A percentile compares a stretch with the other conserved stretches of the same genome.
Evolutionary conservation across 2,797 vertebrate genomes (phyloP).

Genomic region (Hoplostethus mediterraneus): DNA sequence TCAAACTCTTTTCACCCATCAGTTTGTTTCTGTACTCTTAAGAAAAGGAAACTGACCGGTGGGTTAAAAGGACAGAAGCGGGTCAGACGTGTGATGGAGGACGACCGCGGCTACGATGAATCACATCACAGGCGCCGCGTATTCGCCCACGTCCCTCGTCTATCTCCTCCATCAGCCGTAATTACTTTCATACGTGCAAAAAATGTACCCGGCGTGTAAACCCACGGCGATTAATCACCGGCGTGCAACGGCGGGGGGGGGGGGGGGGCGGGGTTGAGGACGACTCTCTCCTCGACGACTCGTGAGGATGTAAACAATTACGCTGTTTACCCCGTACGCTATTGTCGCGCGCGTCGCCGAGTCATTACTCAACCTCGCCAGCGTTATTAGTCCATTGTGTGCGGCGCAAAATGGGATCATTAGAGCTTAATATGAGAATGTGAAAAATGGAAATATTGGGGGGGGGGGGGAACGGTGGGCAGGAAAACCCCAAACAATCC

Average conservation of each 20-base stretch:
- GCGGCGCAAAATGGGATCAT: constrained; percentile 79
- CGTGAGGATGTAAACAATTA: constrained; percentile 76
- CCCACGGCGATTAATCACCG: constrained; percentile 67
- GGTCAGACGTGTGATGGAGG: background rate
- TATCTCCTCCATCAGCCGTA: constrained; percentile 65
- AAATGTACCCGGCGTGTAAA: constrained; percentile 65
- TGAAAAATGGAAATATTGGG: constrained; percentile 78
- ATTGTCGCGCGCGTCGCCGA: constrained; percentile 66
- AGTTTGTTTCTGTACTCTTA: no score
- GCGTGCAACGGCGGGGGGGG: constrained; percentile 49
- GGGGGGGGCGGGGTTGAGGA: constrained; percentile 52
- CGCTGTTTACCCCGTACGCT: constrained; percentile 47
- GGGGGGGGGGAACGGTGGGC: constrained; percentile 55
- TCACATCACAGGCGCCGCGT: constrained; percentile 59
- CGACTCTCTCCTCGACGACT: constrained; percentile 66
- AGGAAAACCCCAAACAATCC: constrained; percentile 79
- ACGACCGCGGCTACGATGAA: constrained; percentile 41
- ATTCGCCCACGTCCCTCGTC: constrained; percentile 64
- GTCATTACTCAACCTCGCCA: constrained; percentile 81
- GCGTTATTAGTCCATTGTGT: constrained; percentile 81
- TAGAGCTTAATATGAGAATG: constrained; percentile 78
- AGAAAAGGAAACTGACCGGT: background rate
- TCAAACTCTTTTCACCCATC: no score
- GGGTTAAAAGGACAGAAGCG: constrained; percentile 10
- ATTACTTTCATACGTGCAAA: constrained; percentile 75